phyloP scores from a whole-genome alignment of 2,888 invertebrate species.

The Vanessa cardui region DNA sequence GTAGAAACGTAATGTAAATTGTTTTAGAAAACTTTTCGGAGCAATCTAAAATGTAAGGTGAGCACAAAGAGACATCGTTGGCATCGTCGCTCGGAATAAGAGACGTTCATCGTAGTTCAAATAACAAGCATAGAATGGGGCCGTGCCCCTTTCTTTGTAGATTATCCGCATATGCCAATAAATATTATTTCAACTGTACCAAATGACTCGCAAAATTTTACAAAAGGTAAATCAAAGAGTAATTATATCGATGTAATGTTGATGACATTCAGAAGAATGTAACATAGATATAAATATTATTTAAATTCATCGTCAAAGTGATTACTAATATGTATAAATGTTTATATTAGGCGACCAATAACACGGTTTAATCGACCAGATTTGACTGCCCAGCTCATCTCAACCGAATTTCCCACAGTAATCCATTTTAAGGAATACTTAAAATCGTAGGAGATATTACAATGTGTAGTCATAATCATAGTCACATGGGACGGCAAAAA shows the following conservation, averaged over 20 bases:
- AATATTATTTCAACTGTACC: conserved; percentile 27
- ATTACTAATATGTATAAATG: not conserved
- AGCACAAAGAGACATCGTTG: conserved; percentile 26
- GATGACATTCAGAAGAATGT: too few relatives aligned
- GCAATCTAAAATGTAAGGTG: conserved; percentile 25
- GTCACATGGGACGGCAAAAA: too few relatives aligned
- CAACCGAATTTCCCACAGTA: too few relatives aligned
- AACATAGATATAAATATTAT: not conserved
- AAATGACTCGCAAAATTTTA: conserved; percentile 21
- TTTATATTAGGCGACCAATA: too few relatives aligned
- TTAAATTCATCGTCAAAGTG: not conserved
- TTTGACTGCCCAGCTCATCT: too few relatives aligned
- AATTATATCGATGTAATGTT: not conserved
- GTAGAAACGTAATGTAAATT: conserved; percentile 3
- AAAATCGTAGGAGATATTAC: too few relatives aligned
- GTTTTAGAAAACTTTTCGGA: conserved; percentile 12
- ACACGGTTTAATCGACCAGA: too few relatives aligned
- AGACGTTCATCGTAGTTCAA: conserved; percentile 28
- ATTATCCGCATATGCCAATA: conserved; percentile 31
- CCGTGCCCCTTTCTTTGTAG: conserved; percentile 21
- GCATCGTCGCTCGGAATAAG: conserved; percentile 29
- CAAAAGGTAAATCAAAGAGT: not conserved
- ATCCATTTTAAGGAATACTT: too few relatives aligned
- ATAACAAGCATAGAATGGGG: conserved; percentile 26
- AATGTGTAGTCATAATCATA: too few relatives aligned